These are phyloP conservation scores for Lanius collurio DNA, from an alignment of 2,113 vertebrate species.

Conservation along the genomic window DNA sequence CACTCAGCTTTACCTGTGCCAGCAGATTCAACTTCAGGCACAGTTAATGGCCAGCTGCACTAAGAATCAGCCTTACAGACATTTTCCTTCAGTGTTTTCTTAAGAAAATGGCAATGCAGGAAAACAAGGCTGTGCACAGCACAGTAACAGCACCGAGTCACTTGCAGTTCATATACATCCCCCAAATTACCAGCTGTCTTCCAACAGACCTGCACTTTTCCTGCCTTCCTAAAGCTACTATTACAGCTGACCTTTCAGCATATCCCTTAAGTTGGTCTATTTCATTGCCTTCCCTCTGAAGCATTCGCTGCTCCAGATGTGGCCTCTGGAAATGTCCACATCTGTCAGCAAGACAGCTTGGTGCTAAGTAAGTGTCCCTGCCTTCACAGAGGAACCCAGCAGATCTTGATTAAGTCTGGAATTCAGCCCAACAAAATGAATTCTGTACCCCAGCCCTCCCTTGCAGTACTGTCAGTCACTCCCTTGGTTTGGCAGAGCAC, in stretches of 20 bases:
- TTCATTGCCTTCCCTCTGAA: not conserved
- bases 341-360: not conserved
- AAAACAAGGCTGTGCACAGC: not conserved
- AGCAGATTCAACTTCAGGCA: not conserved
- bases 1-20: not conserved
- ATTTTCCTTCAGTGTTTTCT: not conserved
- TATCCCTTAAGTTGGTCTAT: not conserved
- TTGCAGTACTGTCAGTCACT: not conserved
- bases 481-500: not conserved
- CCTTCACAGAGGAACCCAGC: not conserved
- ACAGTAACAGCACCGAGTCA: not conserved
- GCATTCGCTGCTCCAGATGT: not conserved
- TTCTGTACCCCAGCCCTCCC: not conserved
- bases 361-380: not conserved
- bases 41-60: not conserved
- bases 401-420: not conserved
- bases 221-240: not conserved
- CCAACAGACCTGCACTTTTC: not conserved
- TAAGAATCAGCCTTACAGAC: not conserved
- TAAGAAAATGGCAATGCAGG: not conserved
- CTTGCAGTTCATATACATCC: not conserved
- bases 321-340: not conserved
- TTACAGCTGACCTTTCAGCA: not conserved
- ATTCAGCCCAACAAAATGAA: not conserved
- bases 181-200: not conserved